Base-by-base conservation (phyloP, 1,140 invertebrate genomes). In the Drosophila albomicans region DNA sequence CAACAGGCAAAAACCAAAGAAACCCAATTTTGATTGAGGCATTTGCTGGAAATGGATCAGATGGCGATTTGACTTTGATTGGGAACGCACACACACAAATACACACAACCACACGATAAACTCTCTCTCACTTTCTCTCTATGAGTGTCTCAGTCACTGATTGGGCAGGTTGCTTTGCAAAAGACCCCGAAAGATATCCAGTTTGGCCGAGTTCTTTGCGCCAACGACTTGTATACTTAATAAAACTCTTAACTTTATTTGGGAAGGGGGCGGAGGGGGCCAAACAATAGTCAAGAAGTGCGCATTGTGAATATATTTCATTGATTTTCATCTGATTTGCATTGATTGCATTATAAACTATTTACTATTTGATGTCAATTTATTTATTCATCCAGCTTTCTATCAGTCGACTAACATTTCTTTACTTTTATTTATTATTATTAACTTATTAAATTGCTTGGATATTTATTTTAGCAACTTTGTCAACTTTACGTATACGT, bases 11-110 rank as follows among this genome's bases (percentile, higher is more conserved):
- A n/a, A 30, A 52, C 32, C 32, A 20, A 68, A 38, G 57, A 61
- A 68, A 67, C 28, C 63, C 63, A 45, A 62, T 62, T 69, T 69
- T 74, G 71, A 74, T 69, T 74, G 71, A 69, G 65, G 71, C 71
- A 69, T 69, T 74, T 65, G 38, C 57, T 59, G 57, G 38, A 61
- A 68, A 68, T 69, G 71, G 71, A 74, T 74, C 71, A 69, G 49
- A 74, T 74, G 49, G 49, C 65, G 65, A 74, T 74, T 62, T 41
- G 28, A 56, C 32, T 49, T 61, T 73, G 64, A 67, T 73, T 67
- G 64, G 25, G 28, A 72, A 41, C 20, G 56, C 16, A 57, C 11
- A n/a, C 43, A 45, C 28, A 35, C 13, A 28, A 7, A n/a, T 6
- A 38, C 3, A 25, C 20, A 25, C 20, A 25, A 25, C 20, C 20